Evolutionary conservation across 2,113 vertebrate species (phyloP), one percentile per base, ranked within the genome.

Genomic region (Felis chaus): DNA sequence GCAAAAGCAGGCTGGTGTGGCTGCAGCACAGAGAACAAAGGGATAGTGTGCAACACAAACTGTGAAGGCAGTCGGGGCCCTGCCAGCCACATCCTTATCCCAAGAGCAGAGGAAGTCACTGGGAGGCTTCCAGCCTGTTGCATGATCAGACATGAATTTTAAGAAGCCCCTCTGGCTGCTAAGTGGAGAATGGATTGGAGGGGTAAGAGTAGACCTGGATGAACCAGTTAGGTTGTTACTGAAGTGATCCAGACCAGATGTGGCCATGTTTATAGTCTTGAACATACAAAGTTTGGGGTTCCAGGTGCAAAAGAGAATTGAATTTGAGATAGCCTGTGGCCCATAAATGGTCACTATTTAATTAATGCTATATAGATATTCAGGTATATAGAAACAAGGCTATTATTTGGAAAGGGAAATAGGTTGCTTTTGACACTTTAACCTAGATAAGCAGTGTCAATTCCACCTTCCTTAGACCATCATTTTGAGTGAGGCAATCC

Each of bases 221-320:
- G 39, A 23, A 88, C 48, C 4, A 31, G 7, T 66, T 66, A 55
- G 48, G 29, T 76, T 94, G 31, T 50, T 74, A 79, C 5, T 33
- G 23, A 81, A 71, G 36, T 39, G 21, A 7, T 84, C 12, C 55
- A 90, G 55, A 84, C 10, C 36, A 80, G 5, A 95, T 16, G 4
- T 55, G 69, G 92, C 25, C 83, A 82, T 31, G 4, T 78, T 82
- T 84, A 7, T 80, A 7, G 45, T 27, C 91, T 83, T 36, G 33
- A 95, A 69, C 33, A 41, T 29, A 55, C 16, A 66, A 27, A 88
- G 87, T 78, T 69, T 83, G 57, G 91, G 21, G 25, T 65, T 15
- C 33, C 39, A 71, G 2, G 27, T n/a, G 14, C 69, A 84, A 80
- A 96, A 92, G 69, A 87, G 27, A 97, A 69, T 39, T 81, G 65